phyloP scores from a whole-genome alignment of 1,140 invertebrate genomes.

The Neocloeon triangulifer region DNA sequence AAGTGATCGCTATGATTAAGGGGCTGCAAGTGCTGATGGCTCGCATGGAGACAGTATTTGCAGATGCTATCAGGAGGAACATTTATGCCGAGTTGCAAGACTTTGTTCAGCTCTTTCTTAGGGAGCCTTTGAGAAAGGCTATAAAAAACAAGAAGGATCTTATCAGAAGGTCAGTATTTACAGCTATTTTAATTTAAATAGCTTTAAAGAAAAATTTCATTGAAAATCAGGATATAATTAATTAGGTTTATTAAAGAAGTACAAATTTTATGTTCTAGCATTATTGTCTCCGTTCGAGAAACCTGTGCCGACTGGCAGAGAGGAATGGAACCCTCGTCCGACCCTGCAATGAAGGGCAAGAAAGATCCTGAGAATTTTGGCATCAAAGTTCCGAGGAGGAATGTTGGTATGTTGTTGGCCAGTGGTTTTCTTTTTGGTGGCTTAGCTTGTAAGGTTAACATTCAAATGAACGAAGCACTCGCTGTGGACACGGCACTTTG shows the following conservation, averaged over 20 bases:
- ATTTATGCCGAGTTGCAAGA: slow-evolving; percentile 96
- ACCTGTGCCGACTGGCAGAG: slow-evolving; percentile 91
- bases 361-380: slow-evolving; percentile 83
- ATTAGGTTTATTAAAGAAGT: background rate
- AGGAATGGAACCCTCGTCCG: slow-evolving; percentile 74
- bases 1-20: slow-evolving; percentile 99
- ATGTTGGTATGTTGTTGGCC: slow-evolving; percentile 48
- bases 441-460: background rate
- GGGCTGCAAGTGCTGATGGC: slow-evolving; percentile 94
- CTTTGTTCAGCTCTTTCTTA: slow-evolving; percentile 76
- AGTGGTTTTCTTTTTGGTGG: background rate
- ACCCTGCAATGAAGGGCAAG: slow-evolving; percentile 85
- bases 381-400: slow-evolving; percentile 77
- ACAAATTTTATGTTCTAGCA: slow-evolving; percentile 25
- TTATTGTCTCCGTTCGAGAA: slow-evolving; percentile 84
- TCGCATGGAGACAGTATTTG: slow-evolving; percentile 92
- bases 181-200: slow-evolving; percentile 1
- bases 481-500: no score
- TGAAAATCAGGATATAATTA: background rate
- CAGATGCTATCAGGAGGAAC: slow-evolving; percentile 80
- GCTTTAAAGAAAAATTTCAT: slow-evolving; percentile 1
- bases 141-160: slow-evolving; percentile 97
- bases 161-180: slow-evolving; percentile 45
- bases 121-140: slow-evolving; percentile 87
- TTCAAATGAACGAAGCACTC: background rate